Evolutionary conservation across 2,113 vertebrate species (phyloP).

Genomic region (Chamaea fasciata): DNA sequence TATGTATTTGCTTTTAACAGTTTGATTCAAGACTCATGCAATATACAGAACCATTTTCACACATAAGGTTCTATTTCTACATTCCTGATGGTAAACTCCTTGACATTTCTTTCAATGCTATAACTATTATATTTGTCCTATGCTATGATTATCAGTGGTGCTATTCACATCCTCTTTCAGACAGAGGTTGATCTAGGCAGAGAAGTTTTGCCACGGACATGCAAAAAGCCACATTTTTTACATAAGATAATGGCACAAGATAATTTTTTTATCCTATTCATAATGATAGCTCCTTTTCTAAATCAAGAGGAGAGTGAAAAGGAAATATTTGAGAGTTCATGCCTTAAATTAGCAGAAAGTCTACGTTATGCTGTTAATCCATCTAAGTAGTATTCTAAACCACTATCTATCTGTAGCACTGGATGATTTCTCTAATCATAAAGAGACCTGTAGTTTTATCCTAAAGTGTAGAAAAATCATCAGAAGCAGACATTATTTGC

Average conservation of each 20-base stretch:
- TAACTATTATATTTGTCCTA: not conserved
- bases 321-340: not conserved
- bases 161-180: not conserved
- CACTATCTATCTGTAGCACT: not conserved
- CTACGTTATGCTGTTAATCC: not conserved
- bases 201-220: rapidly evolving
- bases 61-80: not conserved
- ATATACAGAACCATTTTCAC: not conserved
- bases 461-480: not conserved
- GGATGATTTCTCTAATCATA: not conserved
- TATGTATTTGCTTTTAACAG: not conserved
- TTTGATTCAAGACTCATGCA: not conserved
- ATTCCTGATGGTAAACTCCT: not conserved
- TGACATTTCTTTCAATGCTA: not conserved
- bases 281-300: not conserved
- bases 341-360: not conserved
- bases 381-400: not conserved
- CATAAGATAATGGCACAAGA: not conserved
- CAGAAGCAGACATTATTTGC: not conserved
- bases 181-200: not conserved
- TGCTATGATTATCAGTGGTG: not conserved
- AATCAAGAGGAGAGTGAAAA: not conserved
- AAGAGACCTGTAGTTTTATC: not conserved
- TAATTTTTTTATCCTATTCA: not conserved
- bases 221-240: not conserved